Evolutionary conservation across 2,797 vertebrate species (phyloP), one percentile per base, ranked within the genome.

Genomic region (Staurois parvus): DNA sequence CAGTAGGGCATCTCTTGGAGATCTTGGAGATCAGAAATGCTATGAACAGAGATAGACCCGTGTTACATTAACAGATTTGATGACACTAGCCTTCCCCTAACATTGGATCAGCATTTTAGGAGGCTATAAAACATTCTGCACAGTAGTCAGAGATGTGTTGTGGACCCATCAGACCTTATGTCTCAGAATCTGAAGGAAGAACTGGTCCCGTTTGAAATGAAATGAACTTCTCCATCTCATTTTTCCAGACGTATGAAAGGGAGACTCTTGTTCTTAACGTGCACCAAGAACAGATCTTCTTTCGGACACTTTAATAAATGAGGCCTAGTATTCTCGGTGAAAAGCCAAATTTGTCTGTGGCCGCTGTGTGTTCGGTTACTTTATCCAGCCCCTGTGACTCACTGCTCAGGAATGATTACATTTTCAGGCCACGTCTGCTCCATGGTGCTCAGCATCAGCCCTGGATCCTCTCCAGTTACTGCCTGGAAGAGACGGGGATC

Each of bases 371-470:
- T 24, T 28, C 10, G 6, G 24, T 19, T 76, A 29, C 10, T 26
- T 56, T 26, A 42, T 10, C 4, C 2, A 9, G 59, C 42, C 19
- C n/a, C 5, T 34, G 69, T 84, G 83, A 84, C 40, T 84, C 83
- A 84, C 34, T 11, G 52, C 45, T 29, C 32, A 73, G 56, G 76
- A 78, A 84, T 84, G 76, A 84, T 77, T 70, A 42, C 81, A 69
- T 76, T 72, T 73, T 52, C 19, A 29, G 78, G 37, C 83, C 83
- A 79, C 83, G 56, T 72, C 68, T 72, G 82, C 48, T 52, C 48
- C 12, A 52, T 52, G 48, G 48, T 52, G 48, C 66, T 68, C 7
- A 56, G 34, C 28, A 30, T 32, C 28, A 6, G 15, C 48, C 29
- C 28, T 34, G 24, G 45, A 81, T 37, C 28, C 67, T 80, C 64